A percentile compares a stretch with the other conserved stretches of the same genome.
These are phyloP conservation scores for Carcharodon carcharias DNA, from an alignment of 2,797 vertebrate genomes.

Conservation along the genomic window DNA sequence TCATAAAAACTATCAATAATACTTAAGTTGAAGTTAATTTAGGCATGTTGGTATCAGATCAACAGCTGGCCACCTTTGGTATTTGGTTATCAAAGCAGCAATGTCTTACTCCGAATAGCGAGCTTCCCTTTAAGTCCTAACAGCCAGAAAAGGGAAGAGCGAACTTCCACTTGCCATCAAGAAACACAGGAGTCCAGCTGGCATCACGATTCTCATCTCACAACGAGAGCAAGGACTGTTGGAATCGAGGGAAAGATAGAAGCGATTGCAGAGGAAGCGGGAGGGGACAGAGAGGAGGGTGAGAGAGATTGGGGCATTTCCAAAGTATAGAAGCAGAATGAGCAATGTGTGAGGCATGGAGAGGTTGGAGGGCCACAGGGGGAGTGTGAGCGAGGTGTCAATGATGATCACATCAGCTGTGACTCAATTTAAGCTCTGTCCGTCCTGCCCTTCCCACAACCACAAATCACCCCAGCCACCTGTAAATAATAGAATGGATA, in stretches of 20 bases:
- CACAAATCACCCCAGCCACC: not conserved
- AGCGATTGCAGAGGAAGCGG: not conserved
- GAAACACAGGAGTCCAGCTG: not conserved
- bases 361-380: not conserved
- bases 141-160: not conserved
- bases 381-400: not conserved
- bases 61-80: not conserved
- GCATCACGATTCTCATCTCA: not conserved
- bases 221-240: not conserved
- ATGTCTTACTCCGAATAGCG: no score
- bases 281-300: not conserved
- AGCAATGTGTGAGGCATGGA: not conserved
- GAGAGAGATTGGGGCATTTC: not conserved
- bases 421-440: not conserved
- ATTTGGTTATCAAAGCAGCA: not conserved
- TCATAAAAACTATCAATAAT: no score
- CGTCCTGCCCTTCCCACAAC: not conserved
- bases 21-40: not conserved
- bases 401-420: not conserved
- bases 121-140: not conserved
- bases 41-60: not conserved
- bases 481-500: not conserved
- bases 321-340: not conserved
- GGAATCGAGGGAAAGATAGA: not conserved
- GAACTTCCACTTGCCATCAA: no score